Evolutionary conservation across 2,888 invertebrate species (phyloP), one percentile per base, ranked within the genome.

Genomic region (Tortricodes alternella): DNA sequence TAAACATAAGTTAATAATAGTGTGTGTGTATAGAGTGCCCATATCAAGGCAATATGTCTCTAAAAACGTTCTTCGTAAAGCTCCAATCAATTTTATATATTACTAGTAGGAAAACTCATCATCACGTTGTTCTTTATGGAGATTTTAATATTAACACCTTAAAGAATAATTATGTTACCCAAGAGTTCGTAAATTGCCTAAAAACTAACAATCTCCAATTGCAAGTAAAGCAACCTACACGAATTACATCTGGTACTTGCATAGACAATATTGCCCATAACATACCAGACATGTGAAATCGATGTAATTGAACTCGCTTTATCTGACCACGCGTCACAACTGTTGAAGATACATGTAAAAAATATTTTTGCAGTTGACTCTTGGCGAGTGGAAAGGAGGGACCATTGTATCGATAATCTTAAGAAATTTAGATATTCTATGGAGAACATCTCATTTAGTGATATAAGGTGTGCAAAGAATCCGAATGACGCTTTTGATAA

Each of bases 1-100:
- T 15, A 16, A 48, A 9, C 29, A 35, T 48, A 37, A 48, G 15
- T 15, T 37, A 35, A 37, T 46, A 34, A 34, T 46, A 21, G 21
- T 46, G 8, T 46, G 46, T 34, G 15, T 46, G 11, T 46, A 46
- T 35, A 37, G 48, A 32, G 48, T 35, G 9, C 48, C 48, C 2
- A 37, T 19, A 11, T 35, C 34, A 11, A 35, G n/a, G 6, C 23
- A 48, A 23, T n/a, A 34, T 23, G 29, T 48, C 11, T 9, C 15
- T 48, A n/a, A 48, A 15, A 9, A 4, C 8, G 9, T 48, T 48
- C 2, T 37, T 48, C 13, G 23, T 11, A 32, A 32, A 32, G 6
- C 32, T 11, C 11, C 11, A 32, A 32, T n/a, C 23, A 23, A 8
- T 24, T 24, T 24, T 24, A 24, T 24, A 24, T 24, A 8, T 24